A percentile compares a stretch with the other conserved stretches of the same genome.
These are phyloP conservation scores for Chaenodraco wilsoni DNA, from an alignment of 2,797 vertebrate genomes.

Conservation along the genomic window DNA sequence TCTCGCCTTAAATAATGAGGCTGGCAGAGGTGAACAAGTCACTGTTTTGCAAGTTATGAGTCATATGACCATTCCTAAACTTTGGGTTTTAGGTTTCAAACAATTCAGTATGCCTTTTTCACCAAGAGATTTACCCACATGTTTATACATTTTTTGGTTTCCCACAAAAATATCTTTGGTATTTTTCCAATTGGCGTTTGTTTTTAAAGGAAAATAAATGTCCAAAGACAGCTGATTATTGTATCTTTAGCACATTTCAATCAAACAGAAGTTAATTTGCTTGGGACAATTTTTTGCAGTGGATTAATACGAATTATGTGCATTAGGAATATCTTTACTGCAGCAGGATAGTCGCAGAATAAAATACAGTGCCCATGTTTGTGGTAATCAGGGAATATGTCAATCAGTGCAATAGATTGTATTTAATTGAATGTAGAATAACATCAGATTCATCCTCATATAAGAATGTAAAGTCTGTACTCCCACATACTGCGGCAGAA, in stretches of 20 bases:
- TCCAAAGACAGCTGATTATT: neutral
- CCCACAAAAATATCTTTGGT: too few species aligned
- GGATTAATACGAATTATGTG: neutral
- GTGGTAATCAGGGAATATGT: neutral
- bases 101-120: neutral
- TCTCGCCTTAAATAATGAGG: neutral
- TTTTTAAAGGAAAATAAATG: neutral
- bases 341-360: neutral
- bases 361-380: neutral
- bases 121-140: too few species aligned
- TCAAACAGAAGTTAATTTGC: conserved; percentile 8
- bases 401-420: neutral
- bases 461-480: neutral
- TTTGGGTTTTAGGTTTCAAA: neutral
- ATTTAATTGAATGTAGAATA: neutral
- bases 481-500: conserved; percentile 90
- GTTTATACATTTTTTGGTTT: too few species aligned
- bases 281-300: neutral
- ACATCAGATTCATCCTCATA: neutral
- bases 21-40: neutral
- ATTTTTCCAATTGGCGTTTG: too few species aligned
- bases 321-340: neutral
- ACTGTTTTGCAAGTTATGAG: neutral
- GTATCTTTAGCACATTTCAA: neutral
- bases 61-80: neutral